These are phyloP conservation scores for Himalopsyche phryganea DNA, from an alignment of 1,140 invertebrate genomes.

Conservation along the genomic window DNA sequence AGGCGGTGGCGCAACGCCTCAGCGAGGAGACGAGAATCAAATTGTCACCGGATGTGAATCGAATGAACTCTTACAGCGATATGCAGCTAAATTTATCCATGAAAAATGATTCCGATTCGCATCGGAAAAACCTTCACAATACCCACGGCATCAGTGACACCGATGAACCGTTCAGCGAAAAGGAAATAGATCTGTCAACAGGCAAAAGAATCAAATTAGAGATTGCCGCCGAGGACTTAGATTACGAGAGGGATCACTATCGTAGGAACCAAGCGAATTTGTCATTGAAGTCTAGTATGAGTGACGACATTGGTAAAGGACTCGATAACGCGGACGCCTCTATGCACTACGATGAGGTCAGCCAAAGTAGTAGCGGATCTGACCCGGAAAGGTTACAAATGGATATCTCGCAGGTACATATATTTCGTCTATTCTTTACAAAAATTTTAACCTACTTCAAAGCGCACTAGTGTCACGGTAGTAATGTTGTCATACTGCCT, in stretches of 20 bases:
- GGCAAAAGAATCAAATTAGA: conserved; percentile 26
- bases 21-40: conserved; percentile 47
- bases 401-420: conserved; percentile 50
- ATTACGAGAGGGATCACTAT: conserved; percentile 16
- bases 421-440: neutral
- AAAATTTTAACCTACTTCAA: too few relatives aligned
- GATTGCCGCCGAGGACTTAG: conserved; percentile 16
- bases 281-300: conserved; percentile 9
- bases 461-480: too few relatives aligned
- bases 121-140: conserved; percentile 2
- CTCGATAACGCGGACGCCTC: conserved; percentile 26
- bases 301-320: conserved; percentile 19
- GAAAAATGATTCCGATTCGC: conserved; percentile 9
- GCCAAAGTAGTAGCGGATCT: conserved; percentile 51
- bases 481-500: too few relatives aligned
- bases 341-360: conserved; percentile 48
- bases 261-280: conserved; percentile 6
- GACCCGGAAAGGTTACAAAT: conserved; percentile 52
- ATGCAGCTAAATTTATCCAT: conserved; percentile 15
- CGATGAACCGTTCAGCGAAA: conserved; percentile 43
- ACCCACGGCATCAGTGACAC: conserved; percentile 35
- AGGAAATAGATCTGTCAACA: conserved; percentile 50
- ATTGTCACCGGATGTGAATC: conserved; percentile 40
- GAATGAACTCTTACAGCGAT: conserved; percentile 36
- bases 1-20: conserved; percentile 49